phyloP scores from a whole-genome alignment of 2,888 invertebrate genomes.

The Agrotis exclamationis region DNA sequence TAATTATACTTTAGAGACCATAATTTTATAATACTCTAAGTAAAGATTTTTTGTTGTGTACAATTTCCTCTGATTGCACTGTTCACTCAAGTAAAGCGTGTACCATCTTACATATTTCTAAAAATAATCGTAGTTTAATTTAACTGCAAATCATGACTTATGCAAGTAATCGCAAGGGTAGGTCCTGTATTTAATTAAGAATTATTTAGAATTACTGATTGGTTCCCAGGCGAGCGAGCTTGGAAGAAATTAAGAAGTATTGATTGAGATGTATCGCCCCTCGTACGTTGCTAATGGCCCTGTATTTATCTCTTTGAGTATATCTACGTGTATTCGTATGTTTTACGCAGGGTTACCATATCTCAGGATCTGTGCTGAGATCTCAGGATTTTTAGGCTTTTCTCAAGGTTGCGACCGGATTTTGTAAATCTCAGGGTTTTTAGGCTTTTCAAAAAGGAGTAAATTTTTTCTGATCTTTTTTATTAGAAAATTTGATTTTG shows the following conservation, averaged over 20 bases:
- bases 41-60: background rate
- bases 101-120: no score
- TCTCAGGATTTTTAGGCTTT: no score
- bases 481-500: no score
- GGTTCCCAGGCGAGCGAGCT: constrained; percentile 6
- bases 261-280: constrained; percentile 52
- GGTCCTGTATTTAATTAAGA: constrained; percentile 39
- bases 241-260: constrained; percentile 37
- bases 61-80: no score
- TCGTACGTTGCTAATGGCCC: constrained; percentile 42
- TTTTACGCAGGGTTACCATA: background rate
- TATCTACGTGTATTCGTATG: constrained; percentile 19
- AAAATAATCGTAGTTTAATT: constrained; percentile 17
- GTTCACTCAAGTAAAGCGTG: background rate
- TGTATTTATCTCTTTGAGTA: constrained; percentile 43
- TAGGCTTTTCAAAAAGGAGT: no score
- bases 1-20: no score
- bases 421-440: no score
- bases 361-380: no score
- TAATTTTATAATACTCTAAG: background rate
- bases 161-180: constrained; percentile 12
- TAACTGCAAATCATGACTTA: constrained; percentile 35
- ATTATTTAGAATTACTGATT: constrained; percentile 57
- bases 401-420: no score
- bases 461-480: no score